phyloP scores from a whole-genome alignment of 2,113 vertebrate species.

The Phoenicopterus ruber region DNA sequence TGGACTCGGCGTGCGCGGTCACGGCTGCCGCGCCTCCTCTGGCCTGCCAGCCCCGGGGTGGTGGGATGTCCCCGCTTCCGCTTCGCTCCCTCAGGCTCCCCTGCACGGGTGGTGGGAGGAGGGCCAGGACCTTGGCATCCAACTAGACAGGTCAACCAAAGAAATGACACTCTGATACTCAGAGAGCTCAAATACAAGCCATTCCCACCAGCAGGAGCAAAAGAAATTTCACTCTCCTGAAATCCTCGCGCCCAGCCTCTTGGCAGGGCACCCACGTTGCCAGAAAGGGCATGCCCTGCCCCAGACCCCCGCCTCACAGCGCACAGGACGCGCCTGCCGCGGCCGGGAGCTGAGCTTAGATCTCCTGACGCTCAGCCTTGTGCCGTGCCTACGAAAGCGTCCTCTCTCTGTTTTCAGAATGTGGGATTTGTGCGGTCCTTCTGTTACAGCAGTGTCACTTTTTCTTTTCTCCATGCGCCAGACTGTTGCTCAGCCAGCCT shows the following conservation, averaged over 20 bases:
- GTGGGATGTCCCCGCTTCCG: background rate
- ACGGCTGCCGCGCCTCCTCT: background rate
- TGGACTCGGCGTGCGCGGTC: background rate
- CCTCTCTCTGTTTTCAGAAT: background rate
- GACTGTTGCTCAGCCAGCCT: conserved; percentile 80
- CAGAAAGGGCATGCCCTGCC: too few species aligned
- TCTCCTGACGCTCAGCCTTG: rapidly evolving
- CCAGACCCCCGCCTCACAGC: rapidly evolving
- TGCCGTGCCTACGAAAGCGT: rapidly evolving
- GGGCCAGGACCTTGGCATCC: background rate
- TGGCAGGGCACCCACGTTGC: rapidly evolving
- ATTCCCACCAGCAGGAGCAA: background rate
- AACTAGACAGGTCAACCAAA: rapidly evolving
- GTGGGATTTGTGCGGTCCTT: background rate
- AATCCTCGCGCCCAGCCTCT: background rate
- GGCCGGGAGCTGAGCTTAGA: background rate
- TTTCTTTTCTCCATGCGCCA: background rate
- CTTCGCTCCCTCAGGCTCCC: background rate
- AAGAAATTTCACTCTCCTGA: too few species aligned
- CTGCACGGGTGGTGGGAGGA: background rate
- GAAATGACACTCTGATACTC: rapidly evolving
- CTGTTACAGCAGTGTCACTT: background rate
- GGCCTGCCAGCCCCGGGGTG: background rate
- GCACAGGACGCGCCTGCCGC: rapidly evolving
- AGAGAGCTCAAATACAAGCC: background rate